phyloP scores from a whole-genome alignment of 37 sponge, comb jelly and placozoan genomes.

The Hormiphora californensis region DNA sequence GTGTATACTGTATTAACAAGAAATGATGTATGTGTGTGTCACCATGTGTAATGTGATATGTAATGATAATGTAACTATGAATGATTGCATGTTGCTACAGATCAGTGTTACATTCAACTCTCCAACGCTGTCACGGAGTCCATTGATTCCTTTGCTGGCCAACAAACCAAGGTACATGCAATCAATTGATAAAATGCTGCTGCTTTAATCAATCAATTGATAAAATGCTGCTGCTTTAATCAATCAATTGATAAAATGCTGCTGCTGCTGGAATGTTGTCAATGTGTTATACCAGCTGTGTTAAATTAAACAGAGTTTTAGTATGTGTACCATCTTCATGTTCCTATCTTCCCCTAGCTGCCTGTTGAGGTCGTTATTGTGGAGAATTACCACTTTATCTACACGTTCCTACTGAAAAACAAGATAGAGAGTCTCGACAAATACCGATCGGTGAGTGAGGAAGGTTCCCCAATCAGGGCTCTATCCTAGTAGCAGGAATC shows the following conservation, averaged over 20 bases:
- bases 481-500: too few relatives aligned
- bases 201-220: neutral
- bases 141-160: neutral
- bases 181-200: neutral
- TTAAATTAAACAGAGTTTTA: too few relatives aligned
- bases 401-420: constrained; percentile 25
- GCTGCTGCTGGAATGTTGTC: too few relatives aligned
- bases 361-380: constrained; percentile 20
- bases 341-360: too few relatives aligned
- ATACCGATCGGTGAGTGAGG: constrained; percentile 9
- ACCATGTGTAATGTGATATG: too few relatives aligned
- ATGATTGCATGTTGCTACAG: neutral
- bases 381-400: constrained; percentile 39
- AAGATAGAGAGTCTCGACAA: constrained; percentile 9
- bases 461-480: too few relatives aligned
- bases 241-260: neutral
- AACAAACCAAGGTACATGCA: neutral
- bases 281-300: too few relatives aligned
- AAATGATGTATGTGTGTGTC: too few relatives aligned
- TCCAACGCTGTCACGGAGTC: neutral
- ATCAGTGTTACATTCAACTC: constrained; percentile 8
- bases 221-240: neutral
- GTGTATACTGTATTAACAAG: too few relatives aligned
- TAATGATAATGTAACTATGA: too few relatives aligned
- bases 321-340: too few relatives aligned